Evolutionary conservation across 2,888 invertebrate species (phyloP), one percentile per base, ranked within the genome.

Genomic region (Chrysolina haemoptera): DNA sequence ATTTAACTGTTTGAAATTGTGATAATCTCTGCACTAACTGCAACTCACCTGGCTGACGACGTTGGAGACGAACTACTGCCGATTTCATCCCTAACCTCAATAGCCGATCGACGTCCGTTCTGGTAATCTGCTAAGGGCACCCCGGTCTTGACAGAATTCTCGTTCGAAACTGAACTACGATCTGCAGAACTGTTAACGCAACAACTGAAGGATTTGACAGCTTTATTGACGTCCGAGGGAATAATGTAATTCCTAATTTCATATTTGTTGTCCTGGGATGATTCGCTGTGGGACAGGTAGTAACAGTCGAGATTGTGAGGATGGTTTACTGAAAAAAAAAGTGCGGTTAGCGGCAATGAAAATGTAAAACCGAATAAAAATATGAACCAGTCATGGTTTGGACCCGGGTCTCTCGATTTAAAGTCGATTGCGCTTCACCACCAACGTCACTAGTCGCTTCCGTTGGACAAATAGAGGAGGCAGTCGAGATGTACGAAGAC

Each of bases 221-320:
- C 20, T 18, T 20, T 53, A 11, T 53, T 53, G 10, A 12, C 20
- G 11, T 18, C 18, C 3, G 53, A 22, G 11, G 53, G 20, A 18
- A 53, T 53, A 12, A 1, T 53, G 53, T 22, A 53, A 4, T 11
- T 53, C 12, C 12, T 53, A 18, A 53, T 12, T 20, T 53, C 53
- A 11, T 53, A 53, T 20, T 20, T 53, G 53, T 53, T 20, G 5
- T 53, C 53, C 18, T 53, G 11, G 20, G 20, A 12, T 10, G 53
- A 53, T 53, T 53, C 53, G 20, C 53, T 53, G 53, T 53, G 16
- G 53, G 53, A 53, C 20, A 53, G 11, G 53, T 20, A 53, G 18
- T 53, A 53, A 20, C 12, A 22, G 20, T 53, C 53, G 12, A 53
- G 53, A 6, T 53, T 22, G 10, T 53, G 53, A 20, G 20, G 11